Percentiles rank a stretch among this genome's conserved stretches.
phyloP scores from a whole-genome alignment of 2,888 invertebrate species.

The Cantharis lateralis region DNA sequence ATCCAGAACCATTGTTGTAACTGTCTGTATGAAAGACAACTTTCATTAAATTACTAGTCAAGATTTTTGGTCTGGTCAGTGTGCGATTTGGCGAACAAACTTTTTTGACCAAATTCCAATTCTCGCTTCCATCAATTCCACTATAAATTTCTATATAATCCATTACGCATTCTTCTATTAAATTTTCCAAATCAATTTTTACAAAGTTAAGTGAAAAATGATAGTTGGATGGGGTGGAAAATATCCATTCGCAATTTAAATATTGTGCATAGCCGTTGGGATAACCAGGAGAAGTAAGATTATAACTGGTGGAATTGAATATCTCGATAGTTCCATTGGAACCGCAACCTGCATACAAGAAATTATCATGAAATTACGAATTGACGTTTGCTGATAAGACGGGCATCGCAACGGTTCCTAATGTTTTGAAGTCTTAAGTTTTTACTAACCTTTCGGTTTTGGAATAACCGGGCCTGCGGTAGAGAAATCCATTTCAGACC shows the following conservation, averaged over 20 bases:
- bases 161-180: slow-evolving; percentile 56
- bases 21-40: slow-evolving; percentile 70
- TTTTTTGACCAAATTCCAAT: slow-evolving; percentile 62
- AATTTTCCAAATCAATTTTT: slow-evolving; percentile 65
- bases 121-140: slow-evolving; percentile 51
- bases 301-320: slow-evolving; percentile 35
- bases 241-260: slow-evolving; percentile 75
- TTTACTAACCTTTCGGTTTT: slow-evolving; percentile 11
- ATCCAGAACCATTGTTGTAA: slow-evolving; percentile 69
- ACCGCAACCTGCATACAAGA: slow-evolving; percentile 34
- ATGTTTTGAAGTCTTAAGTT: too few species aligned
- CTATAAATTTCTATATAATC: slow-evolving; percentile 69
- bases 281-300: slow-evolving; percentile 76
- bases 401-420: too few species aligned
- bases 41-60: slow-evolving; percentile 64
- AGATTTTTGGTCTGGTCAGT: slow-evolving; percentile 35
- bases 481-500: slow-evolving; percentile 53
- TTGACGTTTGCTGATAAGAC: too few species aligned
- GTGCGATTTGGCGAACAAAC: slow-evolving; percentile 61
- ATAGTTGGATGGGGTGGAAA: slow-evolving; percentile 63
- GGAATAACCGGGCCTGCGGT: slow-evolving; percentile 4
- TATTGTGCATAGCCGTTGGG: slow-evolving; percentile 68
- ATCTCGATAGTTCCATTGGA: slow-evolving; percentile 43
- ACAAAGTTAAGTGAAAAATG: slow-evolving; percentile 65
- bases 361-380: not conserved